Conservation (phyloP, 2,797 vertebrate genomes). For the Lacerta bilineata region DNA sequence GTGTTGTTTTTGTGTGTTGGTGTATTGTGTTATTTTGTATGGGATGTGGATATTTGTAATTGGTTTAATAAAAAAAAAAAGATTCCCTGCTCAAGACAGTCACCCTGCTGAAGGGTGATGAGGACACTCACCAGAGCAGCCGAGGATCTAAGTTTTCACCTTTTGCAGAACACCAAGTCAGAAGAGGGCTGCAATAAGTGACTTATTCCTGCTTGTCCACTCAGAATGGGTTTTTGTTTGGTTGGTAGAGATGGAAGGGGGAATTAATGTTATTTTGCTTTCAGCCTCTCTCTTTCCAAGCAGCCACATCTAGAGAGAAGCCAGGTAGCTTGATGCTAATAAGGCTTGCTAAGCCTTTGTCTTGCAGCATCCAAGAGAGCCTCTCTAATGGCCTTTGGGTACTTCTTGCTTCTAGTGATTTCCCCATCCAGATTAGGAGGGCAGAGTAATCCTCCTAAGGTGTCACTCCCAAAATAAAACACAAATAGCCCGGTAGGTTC, state of each 20-base stretch:
- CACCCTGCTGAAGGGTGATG: too few relatives aligned
- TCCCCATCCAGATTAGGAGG: neutral
- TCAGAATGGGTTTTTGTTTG: neutral
- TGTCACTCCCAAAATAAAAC: neutral
- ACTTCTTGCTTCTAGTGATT: neutral
- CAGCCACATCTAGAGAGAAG: neutral
- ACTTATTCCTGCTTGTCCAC: too few relatives aligned
- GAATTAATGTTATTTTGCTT: neutral
- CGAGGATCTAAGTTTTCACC: too few relatives aligned
- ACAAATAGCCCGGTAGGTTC: slow-evolving; percentile 32
- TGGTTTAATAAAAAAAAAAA: too few relatives aligned
- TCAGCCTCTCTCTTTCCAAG: neutral
- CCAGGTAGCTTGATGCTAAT: neutral
- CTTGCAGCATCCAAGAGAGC: neutral
- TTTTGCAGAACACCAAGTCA: too few relatives aligned
- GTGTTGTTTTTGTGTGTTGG: too few relatives aligned
- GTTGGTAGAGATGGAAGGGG: neutral
- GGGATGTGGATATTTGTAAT: too few relatives aligned
- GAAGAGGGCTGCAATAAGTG: slow-evolving; percentile 8
- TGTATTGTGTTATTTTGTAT: too few relatives aligned
- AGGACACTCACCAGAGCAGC: too few relatives aligned
- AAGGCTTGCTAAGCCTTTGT: neutral
- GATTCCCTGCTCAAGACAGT: too few relatives aligned
- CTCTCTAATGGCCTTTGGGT: neutral
- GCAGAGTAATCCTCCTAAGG: neutral